Evolutionary conservation across 2,888 invertebrate species (phyloP).

Genomic region (Tupiocoris notatus): DNA sequence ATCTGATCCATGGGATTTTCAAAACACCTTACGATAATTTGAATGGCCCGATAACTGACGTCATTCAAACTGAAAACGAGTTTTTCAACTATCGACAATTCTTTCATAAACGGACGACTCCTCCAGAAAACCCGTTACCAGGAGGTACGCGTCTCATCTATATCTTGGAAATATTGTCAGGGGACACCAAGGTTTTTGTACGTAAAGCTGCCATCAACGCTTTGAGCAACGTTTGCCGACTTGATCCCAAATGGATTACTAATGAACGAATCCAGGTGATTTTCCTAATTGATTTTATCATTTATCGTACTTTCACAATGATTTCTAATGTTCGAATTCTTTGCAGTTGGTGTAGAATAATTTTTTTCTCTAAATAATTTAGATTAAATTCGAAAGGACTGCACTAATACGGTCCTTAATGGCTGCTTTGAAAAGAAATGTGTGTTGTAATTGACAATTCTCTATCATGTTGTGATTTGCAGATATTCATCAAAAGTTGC

Average conservation of each 20-base stretch:
- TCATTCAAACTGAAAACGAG: conserved; percentile 21
- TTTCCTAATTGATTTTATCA: neutral
- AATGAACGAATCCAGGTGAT: conserved; percentile 46
- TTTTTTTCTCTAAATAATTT: no score
- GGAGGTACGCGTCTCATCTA: conserved; percentile 52
- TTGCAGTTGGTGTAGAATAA: no score
- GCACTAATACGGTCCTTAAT: no score
- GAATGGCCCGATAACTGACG: conserved; percentile 13
- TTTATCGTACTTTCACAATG: no score
- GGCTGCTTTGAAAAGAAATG: no score
- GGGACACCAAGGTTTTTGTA: conserved; percentile 61
- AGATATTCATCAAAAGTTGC: conserved; percentile 47
- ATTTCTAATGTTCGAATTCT: no score
- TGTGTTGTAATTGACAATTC: no score
- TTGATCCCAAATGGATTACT: conserved; percentile 48
- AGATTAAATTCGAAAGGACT: no score
- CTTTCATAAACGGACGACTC: conserved; percentile 37
- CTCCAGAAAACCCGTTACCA: conserved; percentile 51
- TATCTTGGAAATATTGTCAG: conserved; percentile 55
- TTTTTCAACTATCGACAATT: conserved; percentile 43
- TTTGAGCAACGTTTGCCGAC: conserved; percentile 53
- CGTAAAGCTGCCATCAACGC: conserved; percentile 57
- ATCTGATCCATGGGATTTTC: neutral
- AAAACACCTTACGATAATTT: conserved; percentile 30
- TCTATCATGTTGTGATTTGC: conserved; percentile 4